These are phyloP conservation scores for Leptinotarsa tumamoca DNA, from an alignment of 2,888 invertebrate genomes.

Conservation along the genomic window DNA sequence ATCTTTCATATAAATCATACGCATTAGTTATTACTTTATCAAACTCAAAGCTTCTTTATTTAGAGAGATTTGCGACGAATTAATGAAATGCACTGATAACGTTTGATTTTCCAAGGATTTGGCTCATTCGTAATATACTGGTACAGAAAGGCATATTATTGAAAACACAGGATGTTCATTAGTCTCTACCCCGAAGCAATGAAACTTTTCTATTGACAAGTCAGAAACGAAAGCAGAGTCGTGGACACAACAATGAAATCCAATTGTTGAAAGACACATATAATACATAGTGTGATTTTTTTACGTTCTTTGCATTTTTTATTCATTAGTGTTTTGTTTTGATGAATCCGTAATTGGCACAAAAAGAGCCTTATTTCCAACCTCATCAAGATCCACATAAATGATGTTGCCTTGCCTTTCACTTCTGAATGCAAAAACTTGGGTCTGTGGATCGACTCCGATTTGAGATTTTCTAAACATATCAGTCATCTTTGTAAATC, in stretches of 20 bases:
- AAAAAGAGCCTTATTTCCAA: too few species aligned
- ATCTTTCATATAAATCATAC: too few species aligned
- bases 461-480: too few species aligned
- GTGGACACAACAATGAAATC: conserved; percentile 27
- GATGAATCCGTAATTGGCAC: too few species aligned
- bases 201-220: conserved; percentile 42
- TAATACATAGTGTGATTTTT: background rate
- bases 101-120: background rate
- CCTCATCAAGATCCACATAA: too few species aligned
- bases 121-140: conserved; percentile 29
- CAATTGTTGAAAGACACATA: background rate
- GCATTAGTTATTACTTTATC: too few species aligned
- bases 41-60: background rate
- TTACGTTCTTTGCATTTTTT: too few species aligned
- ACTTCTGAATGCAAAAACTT: too few species aligned
- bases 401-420: too few species aligned
- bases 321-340: too few species aligned
- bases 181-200: conserved; percentile 47
- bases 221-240: conserved; percentile 21
- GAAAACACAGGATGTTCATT: conserved; percentile 52
- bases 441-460: too few species aligned
- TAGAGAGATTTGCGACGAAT: background rate
- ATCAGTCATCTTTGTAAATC: too few species aligned
- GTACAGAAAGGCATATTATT: conserved; percentile 46
- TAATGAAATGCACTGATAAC: background rate